A percentile compares a stretch with the other conserved stretches of the same genome.
These are phyloP conservation scores for Platyrinchus mystaceus DNA, from an alignment of 2,797 vertebrate genomes.

Conservation along the genomic window DNA sequence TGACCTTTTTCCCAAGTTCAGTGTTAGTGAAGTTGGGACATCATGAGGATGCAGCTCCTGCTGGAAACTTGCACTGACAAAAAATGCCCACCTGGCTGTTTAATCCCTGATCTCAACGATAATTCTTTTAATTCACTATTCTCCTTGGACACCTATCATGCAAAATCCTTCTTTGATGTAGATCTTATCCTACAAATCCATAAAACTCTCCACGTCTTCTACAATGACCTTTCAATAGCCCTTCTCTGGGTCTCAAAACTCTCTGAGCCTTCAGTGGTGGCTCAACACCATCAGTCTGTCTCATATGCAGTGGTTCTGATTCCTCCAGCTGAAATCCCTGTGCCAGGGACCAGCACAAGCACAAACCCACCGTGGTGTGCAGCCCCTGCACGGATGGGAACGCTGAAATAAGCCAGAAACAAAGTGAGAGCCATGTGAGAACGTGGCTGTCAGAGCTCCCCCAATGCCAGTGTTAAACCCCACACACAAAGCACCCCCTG, in stretches of 20 bases:
- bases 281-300: background rate
- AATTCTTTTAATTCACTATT: background rate
- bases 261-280: background rate
- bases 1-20: background rate
- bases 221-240: background rate
- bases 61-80: background rate
- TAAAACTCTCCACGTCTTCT: background rate
- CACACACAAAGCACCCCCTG: background rate
- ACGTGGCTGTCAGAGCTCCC: background rate
- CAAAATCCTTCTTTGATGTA: background rate
- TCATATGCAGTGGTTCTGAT: background rate
- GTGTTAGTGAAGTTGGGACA: background rate
- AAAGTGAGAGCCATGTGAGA: background rate
- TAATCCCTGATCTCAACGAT: background rate
- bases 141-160: background rate
- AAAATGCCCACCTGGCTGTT: background rate
- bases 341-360: background rate
- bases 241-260: background rate
- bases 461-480: background rate
- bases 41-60: background rate
- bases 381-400: background rate
- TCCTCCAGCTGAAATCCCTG: background rate
- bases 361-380: fast-evolving
- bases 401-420: background rate
- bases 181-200: background rate